A percentile compares a stretch with the other conserved stretches of the same genome.
phyloP scores from a whole-genome alignment of 2,888 invertebrate species.

The Acanthosepion lycidas region DNA sequence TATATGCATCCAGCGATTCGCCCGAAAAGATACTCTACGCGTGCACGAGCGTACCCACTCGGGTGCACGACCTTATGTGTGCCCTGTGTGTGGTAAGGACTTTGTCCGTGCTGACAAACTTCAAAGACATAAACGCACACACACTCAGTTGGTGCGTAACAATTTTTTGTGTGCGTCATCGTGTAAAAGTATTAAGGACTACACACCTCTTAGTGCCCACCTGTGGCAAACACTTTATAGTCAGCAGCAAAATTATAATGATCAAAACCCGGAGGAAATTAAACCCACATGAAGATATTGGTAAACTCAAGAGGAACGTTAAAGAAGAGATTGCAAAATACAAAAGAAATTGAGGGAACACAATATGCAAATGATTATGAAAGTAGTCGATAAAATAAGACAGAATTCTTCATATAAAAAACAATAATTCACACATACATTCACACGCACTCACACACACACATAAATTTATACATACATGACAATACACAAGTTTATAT shows the following conservation, averaged over 20 bases:
- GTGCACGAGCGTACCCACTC: background rate
- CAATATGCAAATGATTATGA: background rate
- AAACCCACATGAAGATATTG: background rate
- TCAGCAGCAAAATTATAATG: background rate
- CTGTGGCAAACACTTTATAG: background rate
- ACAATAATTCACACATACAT: too few relatives aligned
- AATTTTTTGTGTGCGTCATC: background rate
- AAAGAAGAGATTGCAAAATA: background rate
- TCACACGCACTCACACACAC: too few relatives aligned
- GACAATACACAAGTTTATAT: too few relatives aligned
- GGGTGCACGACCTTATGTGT: background rate
- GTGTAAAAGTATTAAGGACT: background rate
- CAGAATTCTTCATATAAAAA: too few relatives aligned
- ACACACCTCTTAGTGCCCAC: background rate
- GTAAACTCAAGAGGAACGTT: background rate
- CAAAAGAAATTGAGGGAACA: background rate
- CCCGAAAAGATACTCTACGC: background rate
- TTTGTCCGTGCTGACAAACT: slow-evolving; percentile 22
- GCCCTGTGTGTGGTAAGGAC: slow-evolving; percentile 14
- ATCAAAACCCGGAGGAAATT: background rate
- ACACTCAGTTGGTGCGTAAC: background rate
- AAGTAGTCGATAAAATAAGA: too few relatives aligned
- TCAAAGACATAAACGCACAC: background rate
- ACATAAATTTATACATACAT: too few relatives aligned
- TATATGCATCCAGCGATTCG: background rate